Conservation (phyloP, 1,140 invertebrate species). For the Pemphigus obesinymphae region DNA sequence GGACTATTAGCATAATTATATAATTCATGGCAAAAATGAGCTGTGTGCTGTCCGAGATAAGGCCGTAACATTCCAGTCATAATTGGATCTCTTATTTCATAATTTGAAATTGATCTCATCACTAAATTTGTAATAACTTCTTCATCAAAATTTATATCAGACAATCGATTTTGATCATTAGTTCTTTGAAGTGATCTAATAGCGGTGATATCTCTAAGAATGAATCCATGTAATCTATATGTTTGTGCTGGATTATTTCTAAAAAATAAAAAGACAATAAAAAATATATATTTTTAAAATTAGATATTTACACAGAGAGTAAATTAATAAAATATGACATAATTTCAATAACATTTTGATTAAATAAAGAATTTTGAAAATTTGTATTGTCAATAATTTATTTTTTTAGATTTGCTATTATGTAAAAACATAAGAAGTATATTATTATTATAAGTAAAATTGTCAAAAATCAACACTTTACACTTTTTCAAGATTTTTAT, state of each 20-base stretch:
- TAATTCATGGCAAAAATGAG: slow-evolving; percentile 21
- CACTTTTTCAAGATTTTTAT: too few relatives aligned
- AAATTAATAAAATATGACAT: too few relatives aligned
- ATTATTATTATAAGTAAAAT: too few relatives aligned
- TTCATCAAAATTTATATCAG: too few relatives aligned
- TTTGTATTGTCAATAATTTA: too few relatives aligned
- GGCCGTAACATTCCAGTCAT: background rate
- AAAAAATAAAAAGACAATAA: background rate
- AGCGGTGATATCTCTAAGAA: background rate
- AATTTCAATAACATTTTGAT: too few relatives aligned
- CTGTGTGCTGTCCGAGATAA: background rate
- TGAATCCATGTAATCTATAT: background rate
- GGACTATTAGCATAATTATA: slow-evolving; percentile 22
- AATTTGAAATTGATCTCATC: background rate
- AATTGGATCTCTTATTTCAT: background rate
- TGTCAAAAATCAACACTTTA: too few relatives aligned
- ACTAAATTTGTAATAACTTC: background rate
- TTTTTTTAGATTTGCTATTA: too few relatives aligned
- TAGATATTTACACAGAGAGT: too few relatives aligned
- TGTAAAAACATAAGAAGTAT: too few relatives aligned
- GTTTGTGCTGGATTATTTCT: slow-evolving; percentile 20
- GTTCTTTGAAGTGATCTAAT: background rate
- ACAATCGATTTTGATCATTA: background rate
- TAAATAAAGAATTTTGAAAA: too few relatives aligned
- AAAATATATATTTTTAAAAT: too few relatives aligned